Base-by-base conservation (phyloP, 2,113 vertebrate species). In the Ancistrus triradiatus region DNA sequence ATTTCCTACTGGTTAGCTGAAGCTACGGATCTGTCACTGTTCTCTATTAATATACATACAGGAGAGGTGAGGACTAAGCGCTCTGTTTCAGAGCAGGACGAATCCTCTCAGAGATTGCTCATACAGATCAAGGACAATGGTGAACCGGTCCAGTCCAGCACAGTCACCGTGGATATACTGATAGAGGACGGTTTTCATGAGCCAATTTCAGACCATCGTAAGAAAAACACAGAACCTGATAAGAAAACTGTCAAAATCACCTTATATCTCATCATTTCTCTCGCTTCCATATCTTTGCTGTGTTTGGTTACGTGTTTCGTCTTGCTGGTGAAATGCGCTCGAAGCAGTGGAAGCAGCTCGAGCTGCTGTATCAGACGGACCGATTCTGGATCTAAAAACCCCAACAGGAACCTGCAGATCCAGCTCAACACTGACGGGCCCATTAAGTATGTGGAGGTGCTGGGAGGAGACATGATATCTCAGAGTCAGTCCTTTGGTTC, bases 381-480 rank as follows among this genome's bases (percentile, higher is more conserved):
- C 27, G 65, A 72, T 11, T 70, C 70, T 50, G 69, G 64, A 63
- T 70, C 70, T 51, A 73, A 74, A 21, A 80, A 77, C 65, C 77
- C 81, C 68, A 83, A 74, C 69, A 80, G 78, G 65, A 85, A 81
- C 70, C 76, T 84, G 28, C 79, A 81, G 55, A 81, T 83, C 68
- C 80, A 85, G 59, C 80, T 82, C 47, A 80, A 80, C 59, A 80
- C 81, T 47, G 82, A 84, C 46, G 82, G 82, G 31, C 83, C 83
- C 67, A 82, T 85, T 75, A 86, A 81, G 72, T 86, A 85, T 73
- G 78, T 84, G 60, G 82, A 82, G 56, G 77, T 83, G 60, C 78
- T 83, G 51, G 83, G 81, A 62, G 75, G 62, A 62, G 76, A 75
- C 56, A 70, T 75, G 58, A 63, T 75, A 56, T 65, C 63, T 64